Evolutionary conservation across 2,113 vertebrate species (phyloP), one percentile per base, ranked within the genome.

Genomic region (Menidia beryllina): DNA sequence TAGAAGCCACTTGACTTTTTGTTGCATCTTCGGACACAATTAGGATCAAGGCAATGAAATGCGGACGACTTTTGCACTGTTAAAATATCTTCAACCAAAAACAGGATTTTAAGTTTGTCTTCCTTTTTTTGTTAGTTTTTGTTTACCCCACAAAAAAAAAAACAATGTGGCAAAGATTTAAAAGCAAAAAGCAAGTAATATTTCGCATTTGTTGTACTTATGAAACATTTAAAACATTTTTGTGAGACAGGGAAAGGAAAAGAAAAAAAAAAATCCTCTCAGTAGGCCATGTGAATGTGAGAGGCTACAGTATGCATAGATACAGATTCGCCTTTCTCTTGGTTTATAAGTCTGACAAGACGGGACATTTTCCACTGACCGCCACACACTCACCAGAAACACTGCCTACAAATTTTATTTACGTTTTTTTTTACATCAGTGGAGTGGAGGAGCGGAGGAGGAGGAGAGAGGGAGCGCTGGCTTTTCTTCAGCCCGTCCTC

Each of bases 1-100:
- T 98, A 98, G 98, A 98, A 98, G 96, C 96, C 97, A 97, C 96
- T 96, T 92, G 96, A 96, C 95, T 95, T 96, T 94, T 95, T 96
- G 97, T 96, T 97, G 97, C 95, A 97, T 98, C 95, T 94, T 96
- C 94, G 86, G 97, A 97, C 95, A 98, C 95, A 95, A 92, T 95
- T 96, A 95, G 93, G 95, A 96, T 97, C 95, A 98, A 99, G 97
- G 97, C 96, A 96, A 97, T 98, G 97, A 99, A 97, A 98, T 96
- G 96, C 96, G 96, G 96, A 96, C 95, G 91, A 97, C 94, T 95
- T 96, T 93, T 95, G 93, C 93, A 95, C 94, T 94, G 94, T 95
- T 96, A 94, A 94, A 93, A 90, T 84, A 88, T 82, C 83, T 86
- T 88, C 81, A 86, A 87, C 60, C 86, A 83, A 86, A n/a, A 88